Evolutionary conservation across 37 sponge, comb jelly and placozoan genomes (phyloP).

Genomic region (Theonella swinhoei): DNA sequence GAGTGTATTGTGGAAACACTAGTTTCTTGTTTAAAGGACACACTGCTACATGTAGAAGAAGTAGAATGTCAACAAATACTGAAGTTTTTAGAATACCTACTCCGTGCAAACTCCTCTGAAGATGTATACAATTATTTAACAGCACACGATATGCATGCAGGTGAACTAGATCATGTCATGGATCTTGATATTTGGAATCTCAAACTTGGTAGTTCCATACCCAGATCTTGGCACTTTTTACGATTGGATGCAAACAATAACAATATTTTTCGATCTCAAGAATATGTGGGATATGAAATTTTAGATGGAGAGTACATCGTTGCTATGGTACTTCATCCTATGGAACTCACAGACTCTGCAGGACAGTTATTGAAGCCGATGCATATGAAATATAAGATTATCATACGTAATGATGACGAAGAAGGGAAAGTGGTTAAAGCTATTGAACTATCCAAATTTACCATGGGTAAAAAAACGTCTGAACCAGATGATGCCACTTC

Average conservation of each 20-base stretch:
- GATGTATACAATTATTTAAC: too few relatives aligned
- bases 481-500: not conserved
- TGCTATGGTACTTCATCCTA: slow-evolving; percentile 40
- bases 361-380: not conserved
- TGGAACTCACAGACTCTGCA: not conserved
- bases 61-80: too few relatives aligned
- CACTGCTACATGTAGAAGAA: too few relatives aligned
- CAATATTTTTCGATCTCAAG: slow-evolving; percentile 49
- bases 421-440: slow-evolving; percentile 10
- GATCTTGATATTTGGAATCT: not conserved
- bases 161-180: too few relatives aligned
- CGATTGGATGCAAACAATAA: slow-evolving; percentile 20
- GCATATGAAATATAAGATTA: slow-evolving; percentile 20
- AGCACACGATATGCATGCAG: too few relatives aligned
- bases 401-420: slow-evolving; percentile 14
- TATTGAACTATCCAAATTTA: slow-evolving; percentile 40
- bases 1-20: not conserved
- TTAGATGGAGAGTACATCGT: slow-evolving; percentile 34
- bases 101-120: too few relatives aligned
- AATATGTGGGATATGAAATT: slow-evolving; percentile 62
- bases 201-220: slow-evolving; percentile 23
- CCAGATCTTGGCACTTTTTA: slow-evolving; percentile 18
- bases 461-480: too few relatives aligned
- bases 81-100: too few relatives aligned
- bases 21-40: not conserved